A percentile compares a stretch with the other conserved stretches of the same genome.
These are phyloP conservation scores for Alosa sapidissima DNA, from an alignment of 2,797 vertebrate genomes.

Conservation along the genomic window DNA sequence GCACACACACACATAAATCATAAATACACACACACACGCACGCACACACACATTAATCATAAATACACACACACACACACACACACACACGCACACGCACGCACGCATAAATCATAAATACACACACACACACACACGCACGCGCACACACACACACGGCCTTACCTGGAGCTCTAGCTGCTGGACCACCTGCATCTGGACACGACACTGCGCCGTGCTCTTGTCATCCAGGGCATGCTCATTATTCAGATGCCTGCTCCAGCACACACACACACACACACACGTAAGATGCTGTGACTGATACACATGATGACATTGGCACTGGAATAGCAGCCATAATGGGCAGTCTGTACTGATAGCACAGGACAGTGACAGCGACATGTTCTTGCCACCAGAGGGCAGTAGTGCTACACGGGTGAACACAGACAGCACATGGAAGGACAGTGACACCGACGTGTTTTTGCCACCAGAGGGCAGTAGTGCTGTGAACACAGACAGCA, in stretches of 20 bases:
- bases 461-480: too few relatives aligned
- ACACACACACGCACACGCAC: too few relatives aligned
- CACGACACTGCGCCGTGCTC: conserved; percentile 97
- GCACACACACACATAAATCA: background rate
- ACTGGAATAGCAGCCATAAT: background rate
- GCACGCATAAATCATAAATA: too few relatives aligned
- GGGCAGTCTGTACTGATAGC: too few relatives aligned
- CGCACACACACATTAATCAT: too few relatives aligned
- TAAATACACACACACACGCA: too few relatives aligned
- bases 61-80: too few relatives aligned
- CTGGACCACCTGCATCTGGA: conserved; percentile 99
- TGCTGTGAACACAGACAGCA: too few relatives aligned
- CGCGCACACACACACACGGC: background rate
- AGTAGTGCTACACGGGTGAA: background rate
- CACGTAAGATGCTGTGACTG: background rate
- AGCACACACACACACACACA: conserved; percentile 42
- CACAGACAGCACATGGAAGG: background rate
- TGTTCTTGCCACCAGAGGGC: background rate
- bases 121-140: background rate
- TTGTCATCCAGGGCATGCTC: conserved; percentile 98
- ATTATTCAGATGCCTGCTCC: conserved; percentile 93
- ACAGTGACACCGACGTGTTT: too few relatives aligned
- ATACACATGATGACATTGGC: background rate
- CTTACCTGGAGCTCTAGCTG: conserved; percentile 97
- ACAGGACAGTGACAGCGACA: background rate